Evolutionary conservation across 2,113 vertebrate genomes (phyloP).

Genomic region (Anhinga anhinga): DNA sequence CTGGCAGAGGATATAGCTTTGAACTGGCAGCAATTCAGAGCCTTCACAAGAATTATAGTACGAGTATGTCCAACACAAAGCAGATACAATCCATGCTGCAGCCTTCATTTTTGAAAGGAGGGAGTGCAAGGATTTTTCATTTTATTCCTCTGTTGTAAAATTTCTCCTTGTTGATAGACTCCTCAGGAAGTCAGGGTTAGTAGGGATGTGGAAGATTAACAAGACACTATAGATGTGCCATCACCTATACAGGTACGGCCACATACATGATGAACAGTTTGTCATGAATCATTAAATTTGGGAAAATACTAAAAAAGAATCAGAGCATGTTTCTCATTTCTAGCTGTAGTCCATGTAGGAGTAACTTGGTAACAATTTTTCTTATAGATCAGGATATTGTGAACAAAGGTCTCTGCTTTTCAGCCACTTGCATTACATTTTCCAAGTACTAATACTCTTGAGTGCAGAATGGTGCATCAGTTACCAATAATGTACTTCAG

Average conservation of each 20-base stretch:
- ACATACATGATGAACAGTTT: background rate
- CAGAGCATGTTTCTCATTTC: background rate
- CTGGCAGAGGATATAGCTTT: background rate
- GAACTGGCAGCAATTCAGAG: background rate
- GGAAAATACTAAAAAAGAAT: background rate
- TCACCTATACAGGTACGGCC: background rate
- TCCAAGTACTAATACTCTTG: background rate
- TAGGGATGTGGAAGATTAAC: background rate
- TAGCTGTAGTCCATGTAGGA: background rate
- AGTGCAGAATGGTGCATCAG: background rate
- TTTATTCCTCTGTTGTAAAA: background rate
- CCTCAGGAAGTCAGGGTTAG: background rate
- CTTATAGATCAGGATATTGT: background rate
- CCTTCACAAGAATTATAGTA: background rate
- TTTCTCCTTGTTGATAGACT: background rate
- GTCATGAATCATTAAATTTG: background rate
- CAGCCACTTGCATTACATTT: background rate
- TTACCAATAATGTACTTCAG: background rate
- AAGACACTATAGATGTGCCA: background rate
- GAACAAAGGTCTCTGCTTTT: background rate
- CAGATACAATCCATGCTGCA: background rate
- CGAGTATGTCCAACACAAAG: background rate
- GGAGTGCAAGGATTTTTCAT: background rate
- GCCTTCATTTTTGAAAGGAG: background rate
- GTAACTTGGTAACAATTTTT: background rate